Base-by-base conservation (phyloP, 2,888 invertebrate genomes). In the Spialia ferax region DNA sequence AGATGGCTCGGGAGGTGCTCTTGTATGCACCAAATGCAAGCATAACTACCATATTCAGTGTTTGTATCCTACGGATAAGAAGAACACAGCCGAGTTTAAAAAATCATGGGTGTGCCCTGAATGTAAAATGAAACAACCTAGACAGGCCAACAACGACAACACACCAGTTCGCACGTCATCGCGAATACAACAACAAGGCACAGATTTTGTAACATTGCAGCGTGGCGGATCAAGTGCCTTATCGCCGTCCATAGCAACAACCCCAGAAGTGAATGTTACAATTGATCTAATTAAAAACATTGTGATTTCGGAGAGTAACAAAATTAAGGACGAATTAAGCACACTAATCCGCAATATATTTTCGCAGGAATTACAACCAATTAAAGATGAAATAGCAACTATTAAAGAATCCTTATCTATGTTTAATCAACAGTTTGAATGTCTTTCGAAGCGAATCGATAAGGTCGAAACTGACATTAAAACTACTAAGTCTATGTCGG, bases 401-500 rank as follows among this genome's bases (percentile, higher is more conserved):
- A 38, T 38, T n/a, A 38, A 38, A 38, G 38, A 38, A 38, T 38
- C 38, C n/a, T 38, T 38, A 38, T 38, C 38, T 4, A 42, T 42
- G 38, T 42, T 42, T 15, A 42, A 42, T 15, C 13, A 42, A 2
- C 38, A 38, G n/a, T n/a, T 38, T 38, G 38, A 38, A n/a, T n/a
- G 4, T 11, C 38, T 42, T 6, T 48, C 48, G 3, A 48, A 48
- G 10, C 48, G 48, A 0, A 48, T 48, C 6, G 20, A 48, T 20
- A 48, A 48, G 20, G 48, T 48, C 5, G 20, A 48, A 48, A 48
- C 4, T 11, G 48, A 48, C 20, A 20, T 48, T 20, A 48, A 48
- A 48, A 48, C 4, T 11, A 8, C 20, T 0, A 48, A 48, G 20
- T 48, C 48, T 20, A 18, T 8, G 11, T 48, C 48, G 4, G 6